Evolutionary conservation across 2,797 vertebrate species (phyloP), one percentile per base, ranked within the genome.

Genomic region (Peromyscus melanophrys): DNA sequence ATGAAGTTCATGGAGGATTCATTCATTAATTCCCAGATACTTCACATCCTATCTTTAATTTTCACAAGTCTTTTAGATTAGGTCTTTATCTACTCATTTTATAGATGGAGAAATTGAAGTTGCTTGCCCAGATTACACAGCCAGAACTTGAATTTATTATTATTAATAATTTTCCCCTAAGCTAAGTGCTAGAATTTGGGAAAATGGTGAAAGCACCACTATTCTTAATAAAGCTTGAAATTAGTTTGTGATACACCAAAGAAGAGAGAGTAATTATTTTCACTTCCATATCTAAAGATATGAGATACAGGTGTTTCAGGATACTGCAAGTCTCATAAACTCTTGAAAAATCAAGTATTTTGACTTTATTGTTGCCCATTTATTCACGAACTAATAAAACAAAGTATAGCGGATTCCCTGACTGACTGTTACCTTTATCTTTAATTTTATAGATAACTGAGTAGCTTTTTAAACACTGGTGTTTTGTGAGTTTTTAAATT

Each of bases 1-100:
- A 25, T 23, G 6, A 46, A 96, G n/a, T 92, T 89, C 85, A 71
- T 77, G 43, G 57, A 86, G 23, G 59, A 27, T 65, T 94, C 52
- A 27, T 2, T 81, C 52, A 27, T 2, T 81, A 90, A 73, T 67
- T 80, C 34, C 63, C 34, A 93, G 49, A 43, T 3, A 57, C 11
- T 61, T 95, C 17, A 59, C 43, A 67, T 75, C 1, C 34, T 78
- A 59, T 76, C 34, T 94, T 95, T 96, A 90, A 91, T 82, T 40
- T 83, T 95, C 37, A 83, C 7, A 90, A 61, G 73, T 87, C 63
- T 84, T 93, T 23, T 83, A 78, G 83, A 3, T 17, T 46, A 5
- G 6, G 49, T 46, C 43, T 94, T 89, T 92, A 76, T 77, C 52
- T 3, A 52, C 3, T 90, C 46, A 78, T 89, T 92, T 86, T 90